These are phyloP conservation scores for Oreochromis mossambicus DNA, from an alignment of 2,797 vertebrate species.

Conservation along the genomic window DNA sequence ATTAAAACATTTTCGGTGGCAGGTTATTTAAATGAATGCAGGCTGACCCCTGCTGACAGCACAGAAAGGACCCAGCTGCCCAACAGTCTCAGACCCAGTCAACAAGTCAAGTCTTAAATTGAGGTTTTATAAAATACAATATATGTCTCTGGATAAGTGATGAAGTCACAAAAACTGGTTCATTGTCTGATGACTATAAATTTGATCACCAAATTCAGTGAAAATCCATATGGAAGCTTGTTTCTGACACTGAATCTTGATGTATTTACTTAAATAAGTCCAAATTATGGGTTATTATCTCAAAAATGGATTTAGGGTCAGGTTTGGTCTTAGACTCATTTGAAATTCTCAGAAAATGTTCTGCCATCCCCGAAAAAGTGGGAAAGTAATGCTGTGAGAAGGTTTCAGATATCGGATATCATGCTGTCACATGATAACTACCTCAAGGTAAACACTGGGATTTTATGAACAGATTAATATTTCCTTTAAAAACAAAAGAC, in stretches of 20 bases:
- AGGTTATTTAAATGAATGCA: neutral
- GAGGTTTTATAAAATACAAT: neutral
- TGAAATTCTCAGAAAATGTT: neutral
- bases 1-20: neutral
- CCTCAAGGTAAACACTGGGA: neutral
- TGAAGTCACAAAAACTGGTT: neutral
- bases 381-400: neutral
- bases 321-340: neutral
- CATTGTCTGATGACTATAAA: neutral
- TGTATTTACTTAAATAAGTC: neutral
- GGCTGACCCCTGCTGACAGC: neutral
- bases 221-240: neutral
- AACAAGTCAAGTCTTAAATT: neutral
- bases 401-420: neutral
- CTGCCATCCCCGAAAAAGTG: fast-evolving
- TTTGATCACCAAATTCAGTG: neutral
- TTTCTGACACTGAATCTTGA: neutral
- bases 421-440: neutral
- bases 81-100: neutral
- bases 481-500: neutral
- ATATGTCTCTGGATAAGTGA: neutral
- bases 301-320: neutral
- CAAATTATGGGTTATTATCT: neutral
- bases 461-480: neutral
- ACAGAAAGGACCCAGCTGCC: neutral